Percentiles rank a stretch among this genome's conserved stretches.
These are phyloP conservation scores for Metacarcinus magister DNA, from an alignment of 2,888 invertebrate genomes.

Conservation along the genomic window DNA sequence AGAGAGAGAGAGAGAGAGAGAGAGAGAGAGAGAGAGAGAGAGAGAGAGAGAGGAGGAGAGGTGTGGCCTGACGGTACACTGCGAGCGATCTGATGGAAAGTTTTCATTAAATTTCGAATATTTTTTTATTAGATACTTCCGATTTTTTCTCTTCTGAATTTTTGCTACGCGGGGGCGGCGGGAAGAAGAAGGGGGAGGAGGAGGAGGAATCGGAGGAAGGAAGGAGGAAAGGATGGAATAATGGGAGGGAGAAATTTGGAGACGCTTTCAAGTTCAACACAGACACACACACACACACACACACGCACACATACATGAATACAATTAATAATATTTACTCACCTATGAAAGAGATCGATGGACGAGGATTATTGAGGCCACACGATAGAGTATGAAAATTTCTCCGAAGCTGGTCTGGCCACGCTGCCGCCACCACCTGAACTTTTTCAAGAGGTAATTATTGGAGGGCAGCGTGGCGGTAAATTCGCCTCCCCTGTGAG, in stretches of 20 bases:
- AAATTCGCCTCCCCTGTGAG: slow-evolving; percentile 70
- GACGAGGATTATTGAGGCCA: neutral
- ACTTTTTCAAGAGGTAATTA: slow-evolving; percentile 75
- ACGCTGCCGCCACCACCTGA: slow-evolving; percentile 47
- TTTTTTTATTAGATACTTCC: slow-evolving; percentile 65
- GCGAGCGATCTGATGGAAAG: slow-evolving; percentile 30
- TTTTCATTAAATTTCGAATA: slow-evolving; percentile 64
- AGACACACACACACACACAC: neutral
- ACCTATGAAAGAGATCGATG: neutral
- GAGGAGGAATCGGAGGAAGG: neutral
- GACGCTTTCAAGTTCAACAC: neutral
- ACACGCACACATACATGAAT: neutral
- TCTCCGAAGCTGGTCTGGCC: neutral
- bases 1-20: neutral
- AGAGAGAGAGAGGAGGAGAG: neutral
- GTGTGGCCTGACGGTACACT: neutral
- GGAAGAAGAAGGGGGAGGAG: neutral
- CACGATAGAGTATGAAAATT: neutral
- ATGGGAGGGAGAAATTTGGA: neutral
- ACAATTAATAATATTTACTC: neutral
- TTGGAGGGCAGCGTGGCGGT: slow-evolving; percentile 72
- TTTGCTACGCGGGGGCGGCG: neutral
- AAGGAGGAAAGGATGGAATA: neutral
- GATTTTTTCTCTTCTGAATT: slow-evolving; percentile 53
- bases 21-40: neutral